Conservation (phyloP, 1,140 invertebrate species). For the Zaprionus africanus region DNA sequence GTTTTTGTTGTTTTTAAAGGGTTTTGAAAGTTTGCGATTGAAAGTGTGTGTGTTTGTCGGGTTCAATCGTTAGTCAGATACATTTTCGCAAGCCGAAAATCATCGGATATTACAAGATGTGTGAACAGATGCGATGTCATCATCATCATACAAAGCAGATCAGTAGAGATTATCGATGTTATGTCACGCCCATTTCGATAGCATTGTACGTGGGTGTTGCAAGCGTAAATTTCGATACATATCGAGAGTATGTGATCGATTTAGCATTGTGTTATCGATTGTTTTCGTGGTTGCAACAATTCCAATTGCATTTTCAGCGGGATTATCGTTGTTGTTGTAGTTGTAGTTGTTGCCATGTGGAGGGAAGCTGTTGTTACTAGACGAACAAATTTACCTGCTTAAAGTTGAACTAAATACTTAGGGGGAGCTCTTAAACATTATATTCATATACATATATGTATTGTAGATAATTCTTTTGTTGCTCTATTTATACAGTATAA, state of each 20-base stretch:
- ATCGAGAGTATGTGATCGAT: background rate
- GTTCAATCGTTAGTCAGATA: conserved; percentile 80
- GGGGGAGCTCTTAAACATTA: conserved; percentile 64
- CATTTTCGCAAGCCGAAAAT: conserved; percentile 84
- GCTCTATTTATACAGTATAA: conserved; percentile 47
- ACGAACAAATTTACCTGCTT: conserved; percentile 72
- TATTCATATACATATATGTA: conserved; percentile 57
- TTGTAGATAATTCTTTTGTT: conserved; percentile 15
- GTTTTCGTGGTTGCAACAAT: conserved; percentile 16
- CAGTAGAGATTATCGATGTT: conserved; percentile 46
- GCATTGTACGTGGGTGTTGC: conserved; percentile 25
- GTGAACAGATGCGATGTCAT: conserved; percentile 84
- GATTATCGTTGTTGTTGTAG: conserved; percentile 4
- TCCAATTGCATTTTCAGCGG: conserved; percentile 25
- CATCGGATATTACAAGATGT: conserved; percentile 84
- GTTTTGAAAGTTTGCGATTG: conserved; percentile 41
- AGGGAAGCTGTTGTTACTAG: conserved; percentile 82
- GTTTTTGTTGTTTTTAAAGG: conserved; percentile 1
- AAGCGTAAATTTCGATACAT: conserved; percentile 36
- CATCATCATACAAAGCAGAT: conserved; percentile 74
- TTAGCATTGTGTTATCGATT: conserved; percentile 12
- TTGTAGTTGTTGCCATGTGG: conserved; percentile 60
- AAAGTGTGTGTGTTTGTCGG: conserved; percentile 15
- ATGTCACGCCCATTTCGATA: conserved; percentile 53
- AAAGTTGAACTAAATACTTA: conserved; percentile 73